Evolutionary conservation across 2,888 invertebrate genomes (phyloP).

Genomic region (Erebia epiphron): DNA sequence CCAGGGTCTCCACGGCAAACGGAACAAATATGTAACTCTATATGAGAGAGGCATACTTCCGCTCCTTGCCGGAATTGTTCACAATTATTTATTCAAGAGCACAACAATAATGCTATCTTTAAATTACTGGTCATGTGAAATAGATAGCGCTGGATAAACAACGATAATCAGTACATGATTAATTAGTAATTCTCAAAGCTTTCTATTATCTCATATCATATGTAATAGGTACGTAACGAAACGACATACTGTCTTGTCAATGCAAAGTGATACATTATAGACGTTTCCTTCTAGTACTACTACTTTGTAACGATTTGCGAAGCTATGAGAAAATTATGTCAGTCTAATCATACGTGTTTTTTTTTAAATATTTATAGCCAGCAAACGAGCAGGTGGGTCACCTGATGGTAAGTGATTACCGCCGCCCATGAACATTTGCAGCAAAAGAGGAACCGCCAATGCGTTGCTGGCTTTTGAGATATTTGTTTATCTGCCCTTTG

Average conservation of each 20-base stretch:
- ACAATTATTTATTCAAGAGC: not conserved
- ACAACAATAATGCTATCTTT: constrained; percentile 1
- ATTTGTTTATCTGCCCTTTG: too few species aligned
- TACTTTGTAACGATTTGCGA: constrained; percentile 18
- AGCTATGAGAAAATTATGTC: constrained; percentile 11
- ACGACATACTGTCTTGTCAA: constrained; percentile 32
- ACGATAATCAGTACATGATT: constrained; percentile 24
- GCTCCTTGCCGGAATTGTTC: not conserved
- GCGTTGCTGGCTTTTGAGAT: too few species aligned
- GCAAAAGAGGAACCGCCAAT: too few species aligned
- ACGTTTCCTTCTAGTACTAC: constrained; percentile 36
- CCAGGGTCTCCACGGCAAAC: too few species aligned
- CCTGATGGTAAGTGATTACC: too few species aligned
- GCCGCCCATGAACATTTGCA: too few species aligned
- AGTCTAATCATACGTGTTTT: constrained; percentile 9
- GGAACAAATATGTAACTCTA: too few species aligned
- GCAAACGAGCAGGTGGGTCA: too few species aligned
- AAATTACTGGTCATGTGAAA: constrained; percentile 9
- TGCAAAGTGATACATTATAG: constrained; percentile 38
- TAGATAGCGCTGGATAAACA: constrained; percentile 15
- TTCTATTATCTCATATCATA: constrained; percentile 31
- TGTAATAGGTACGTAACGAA: constrained; percentile 30
- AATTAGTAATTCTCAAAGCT: constrained; percentile 34
- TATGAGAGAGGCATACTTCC: too few species aligned
- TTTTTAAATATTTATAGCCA: too few species aligned